These are phyloP conservation scores for Tetropium fuscum DNA, from an alignment of 2,888 invertebrate species.

Conservation along the genomic window DNA sequence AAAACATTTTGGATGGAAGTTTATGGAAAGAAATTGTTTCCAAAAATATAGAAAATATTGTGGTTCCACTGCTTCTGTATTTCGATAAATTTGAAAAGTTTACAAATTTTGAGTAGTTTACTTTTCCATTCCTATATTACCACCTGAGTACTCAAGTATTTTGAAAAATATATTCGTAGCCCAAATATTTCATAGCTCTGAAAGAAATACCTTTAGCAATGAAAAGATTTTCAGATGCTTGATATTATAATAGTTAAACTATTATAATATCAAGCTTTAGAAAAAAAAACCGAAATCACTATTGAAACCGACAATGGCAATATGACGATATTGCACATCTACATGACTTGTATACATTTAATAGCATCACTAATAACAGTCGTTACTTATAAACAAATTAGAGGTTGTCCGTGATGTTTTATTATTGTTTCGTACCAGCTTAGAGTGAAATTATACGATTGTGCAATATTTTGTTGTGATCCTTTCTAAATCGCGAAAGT, in stretches of 20 bases:
- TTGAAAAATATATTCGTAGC: constrained; percentile 46
- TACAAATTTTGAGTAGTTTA: constrained; percentile 47
- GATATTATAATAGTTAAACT: constrained; percentile 41
- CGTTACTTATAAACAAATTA: no score
- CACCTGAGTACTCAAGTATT: constrained; percentile 34
- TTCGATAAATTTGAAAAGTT: constrained; percentile 44
- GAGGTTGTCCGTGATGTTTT: no score
- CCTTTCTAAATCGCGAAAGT: not conserved
- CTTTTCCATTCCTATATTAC: constrained; percentile 39
- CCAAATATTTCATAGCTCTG: constrained; percentile 35
- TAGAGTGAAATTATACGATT: no score
- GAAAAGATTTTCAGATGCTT: constrained; percentile 36
- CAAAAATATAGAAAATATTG: constrained; percentile 15
- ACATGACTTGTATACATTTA: no score
- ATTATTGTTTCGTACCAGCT: no score
- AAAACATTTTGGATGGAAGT: constrained; percentile 8
- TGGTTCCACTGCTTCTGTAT: constrained; percentile 32
- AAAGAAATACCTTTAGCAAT: constrained; percentile 31
- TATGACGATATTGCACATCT: no score
- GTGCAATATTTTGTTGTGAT: no score
- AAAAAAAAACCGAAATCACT: constrained; percentile 35
- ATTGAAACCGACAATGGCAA: constrained; percentile 9
- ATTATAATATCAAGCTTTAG: no score
- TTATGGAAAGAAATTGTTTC: constrained; percentile 14
- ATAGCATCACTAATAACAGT: no score